phyloP scores from a whole-genome alignment of 1,140 invertebrate genomes.

The Andrena cerasifolii region DNA sequence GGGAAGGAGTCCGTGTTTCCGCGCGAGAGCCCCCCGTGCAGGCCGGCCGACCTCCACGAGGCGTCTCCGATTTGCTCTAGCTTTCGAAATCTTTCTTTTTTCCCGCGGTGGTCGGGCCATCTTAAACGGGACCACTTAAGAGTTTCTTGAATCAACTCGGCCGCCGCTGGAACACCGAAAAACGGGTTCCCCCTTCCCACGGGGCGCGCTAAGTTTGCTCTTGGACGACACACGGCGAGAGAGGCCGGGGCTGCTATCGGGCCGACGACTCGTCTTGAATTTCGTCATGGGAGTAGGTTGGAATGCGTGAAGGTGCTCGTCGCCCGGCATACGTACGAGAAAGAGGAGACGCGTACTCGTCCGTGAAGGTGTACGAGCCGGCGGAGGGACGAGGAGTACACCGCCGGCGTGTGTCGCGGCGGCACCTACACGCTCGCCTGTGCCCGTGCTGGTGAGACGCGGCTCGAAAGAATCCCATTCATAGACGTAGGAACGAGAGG shows the following conservation, averaged over 20 bases:
- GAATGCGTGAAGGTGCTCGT: constrained; percentile 72
- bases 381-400: background rate
- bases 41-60: background rate
- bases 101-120: constrained; percentile 26
- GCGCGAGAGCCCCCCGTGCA: background rate
- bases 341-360: constrained; percentile 47
- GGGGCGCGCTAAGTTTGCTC: constrained; percentile 49
- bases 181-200: constrained; percentile 40
- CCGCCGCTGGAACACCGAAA: constrained; percentile 48
- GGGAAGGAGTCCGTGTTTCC: background rate
- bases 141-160: constrained; percentile 62
- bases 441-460: constrained; percentile 64
- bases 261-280: constrained; percentile 64
- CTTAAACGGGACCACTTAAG: constrained; percentile 57
- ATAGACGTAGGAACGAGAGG: constrained; percentile 71
- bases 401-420: background rate
- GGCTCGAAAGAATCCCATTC: constrained; percentile 79
- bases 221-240: constrained; percentile 31
- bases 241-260: constrained; percentile 57
- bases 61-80: constrained; percentile 5
- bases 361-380: constrained; percentile 33
- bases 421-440: background rate
- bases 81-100: constrained; percentile 42
- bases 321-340: constrained; percentile 34
- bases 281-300: constrained; percentile 74